Evolutionary conservation across 2,113 vertebrate genomes (phyloP), one percentile per base, ranked within the genome.

Genomic region (Rafetus swinhoei): DNA sequence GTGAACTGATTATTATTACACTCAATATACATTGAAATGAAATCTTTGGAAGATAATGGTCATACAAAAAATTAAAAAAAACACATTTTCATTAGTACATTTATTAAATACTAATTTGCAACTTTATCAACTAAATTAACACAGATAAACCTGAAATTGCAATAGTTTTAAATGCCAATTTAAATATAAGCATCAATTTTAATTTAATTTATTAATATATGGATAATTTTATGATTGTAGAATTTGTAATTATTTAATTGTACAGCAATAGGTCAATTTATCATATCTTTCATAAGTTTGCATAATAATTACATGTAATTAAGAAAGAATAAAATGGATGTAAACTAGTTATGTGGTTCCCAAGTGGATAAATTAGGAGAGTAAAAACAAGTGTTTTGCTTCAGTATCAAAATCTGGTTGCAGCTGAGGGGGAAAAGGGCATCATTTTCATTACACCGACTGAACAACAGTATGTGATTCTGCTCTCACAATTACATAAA

Each of bases 71-170:
- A 6, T 45, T 45, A 89, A 92, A 95, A 96, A 96, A 88, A 94
- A 89, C 84, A 93, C 97, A 90, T 96, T 97, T 96, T 95, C 97
- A 97, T 96, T 94, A 97, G 89, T 39, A 83, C 4, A 87, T 86
- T 93, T 96, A 95, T 94, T 95, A 97, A 96, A 96, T 89, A 55
- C 95, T 91, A 97, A 97, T 94, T 92, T 93, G 6, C 11, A 87
- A 65, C 93, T 97, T 84, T 89, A 96, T 94, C 12, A 93, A 88
- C 39, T 84, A 90, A 96, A 97, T 95, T 92, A 85, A 94, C 94
- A 89, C 85, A 52, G n/a, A 87, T 16, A 94, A 96, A 87, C 50
- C 80, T 94, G 74, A 50, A 95, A 94, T 93, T 92, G 79, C 77
- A 45, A 72, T 59, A 32, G 74, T 90, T 91, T 81, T 86, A 96